A percentile compares a stretch with the other conserved stretches of the same genome.
These are phyloP conservation scores for Dufourea novaeangliae DNA, from an alignment of 1,140 invertebrate genomes.

Conservation along the genomic window DNA sequence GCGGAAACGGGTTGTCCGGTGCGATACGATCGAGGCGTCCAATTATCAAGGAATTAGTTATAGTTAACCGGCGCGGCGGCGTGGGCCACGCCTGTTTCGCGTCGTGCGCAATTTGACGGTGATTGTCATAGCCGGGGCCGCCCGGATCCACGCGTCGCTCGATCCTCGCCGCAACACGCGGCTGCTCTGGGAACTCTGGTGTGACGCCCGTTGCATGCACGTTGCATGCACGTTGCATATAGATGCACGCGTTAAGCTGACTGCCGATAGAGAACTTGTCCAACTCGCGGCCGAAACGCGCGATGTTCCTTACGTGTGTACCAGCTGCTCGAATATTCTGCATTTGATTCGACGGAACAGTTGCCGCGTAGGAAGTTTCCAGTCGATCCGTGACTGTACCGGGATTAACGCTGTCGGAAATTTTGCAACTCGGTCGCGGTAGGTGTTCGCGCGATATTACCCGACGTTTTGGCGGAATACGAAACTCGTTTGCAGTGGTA, in stretches of 20 bases:
- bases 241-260: slow-evolving; percentile 48
- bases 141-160: slow-evolving; percentile 20
- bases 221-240: slow-evolving; percentile 34
- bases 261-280: slow-evolving; percentile 50
- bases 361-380: slow-evolving; percentile 14
- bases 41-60: slow-evolving; percentile 65
- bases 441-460: slow-evolving; percentile 1
- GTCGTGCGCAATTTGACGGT: slow-evolving; percentile 50
- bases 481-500: not conserved
- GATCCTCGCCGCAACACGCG: slow-evolving; percentile 9
- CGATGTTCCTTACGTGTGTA: slow-evolving; percentile 30
- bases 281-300: slow-evolving; percentile 13
- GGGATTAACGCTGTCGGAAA: slow-evolving; percentile 31
- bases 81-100: slow-evolving; percentile 53
- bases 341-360: slow-evolving; percentile 34
- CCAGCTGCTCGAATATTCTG: slow-evolving; percentile 29
- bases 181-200: too few relatives aligned
- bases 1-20: slow-evolving; percentile 7
- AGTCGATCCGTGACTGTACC: slow-evolving; percentile 6
- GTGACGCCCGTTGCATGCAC: not conserved
- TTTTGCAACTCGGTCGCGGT: not conserved
- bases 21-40: slow-evolving; percentile 12
- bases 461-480: not conserved
- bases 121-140: slow-evolving; percentile 52
- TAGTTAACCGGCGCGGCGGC: slow-evolving; percentile 21